Evolutionary conservation across 2,113 vertebrate species (phyloP), one percentile per base, ranked within the genome.

Genomic region (Colossoma macropomum): DNA sequence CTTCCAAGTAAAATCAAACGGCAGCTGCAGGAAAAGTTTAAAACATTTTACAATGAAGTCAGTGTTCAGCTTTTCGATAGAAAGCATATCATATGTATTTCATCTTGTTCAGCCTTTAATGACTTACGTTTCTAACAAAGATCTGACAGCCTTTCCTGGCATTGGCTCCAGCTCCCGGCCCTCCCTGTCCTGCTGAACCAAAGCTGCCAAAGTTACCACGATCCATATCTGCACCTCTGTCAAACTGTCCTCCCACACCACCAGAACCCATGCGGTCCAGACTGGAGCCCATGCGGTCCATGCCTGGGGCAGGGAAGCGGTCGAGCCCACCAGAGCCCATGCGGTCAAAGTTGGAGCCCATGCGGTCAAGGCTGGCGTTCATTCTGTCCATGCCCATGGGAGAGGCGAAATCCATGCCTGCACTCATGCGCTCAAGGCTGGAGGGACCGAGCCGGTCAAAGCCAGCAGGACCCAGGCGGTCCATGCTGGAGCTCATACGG

Each of bases 1-100:
- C 92, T 99, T 98, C 97, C 97, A 99, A 80, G 96, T 98, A 87
- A 98, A 98, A 88, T 99, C 98, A 94, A 98, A 99, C 63, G 98
- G 97, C 79, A 99, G 95, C 98, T 99, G 92, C 52, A 86, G 69
- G 80, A 88, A 86, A 84, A 82, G 72, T 27, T 6, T 65, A 13
- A 75, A n/a, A 17, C 1, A 17, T 1, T 3, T 52, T 9, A 45
- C 34, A 30, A 48, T 4, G 4, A 59, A 11, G 7, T 21, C 34
- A 21, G 1, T 6, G 5, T 12, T n/a, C 7, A 0, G 59, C 11
- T 15, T 52, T 52, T 52, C 17, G 1, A 52, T 3, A 52, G 50
- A 52, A 52, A 17, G 16, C 50, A 19, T 17, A 1, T 52, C 1
- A 17, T 15, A 17, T 15, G 16, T 17, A 52, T 17, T 15, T 52